Conservation (phyloP, 2,888 invertebrate genomes). For the Cloeon dipterum region DNA sequence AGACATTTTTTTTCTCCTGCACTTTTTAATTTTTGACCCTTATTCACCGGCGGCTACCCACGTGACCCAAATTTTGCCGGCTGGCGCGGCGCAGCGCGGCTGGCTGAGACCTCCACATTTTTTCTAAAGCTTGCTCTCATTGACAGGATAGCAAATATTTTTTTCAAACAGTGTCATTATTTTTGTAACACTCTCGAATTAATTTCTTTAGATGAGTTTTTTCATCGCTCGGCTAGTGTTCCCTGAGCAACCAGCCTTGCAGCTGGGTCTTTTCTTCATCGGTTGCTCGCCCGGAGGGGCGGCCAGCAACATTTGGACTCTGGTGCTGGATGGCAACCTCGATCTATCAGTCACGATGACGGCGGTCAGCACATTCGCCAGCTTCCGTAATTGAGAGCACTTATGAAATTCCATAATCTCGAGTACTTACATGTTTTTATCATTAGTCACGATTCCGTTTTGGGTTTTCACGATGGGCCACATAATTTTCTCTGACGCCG, state of each 20-base stretch:
- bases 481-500: constrained; percentile 41
- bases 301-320: constrained; percentile 90
- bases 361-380: constrained; percentile 62
- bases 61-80: too few species aligned
- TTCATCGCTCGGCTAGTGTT: constrained; percentile 45
- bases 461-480: constrained; percentile 77
- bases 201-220: constrained; percentile 37
- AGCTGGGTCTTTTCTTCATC: constrained; percentile 69
- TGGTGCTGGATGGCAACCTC: constrained; percentile 74
- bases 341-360: constrained; percentile 94
- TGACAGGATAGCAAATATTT: too few species aligned
- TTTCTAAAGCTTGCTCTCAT: too few species aligned
- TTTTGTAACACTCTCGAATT: too few species aligned
- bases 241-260: constrained; percentile 40
- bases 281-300: constrained; percentile 85
- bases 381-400: constrained; percentile 37
- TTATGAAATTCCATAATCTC: too few species aligned
- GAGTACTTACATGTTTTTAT: too few species aligned
- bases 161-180: too few species aligned
- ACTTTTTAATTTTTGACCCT: too few species aligned
- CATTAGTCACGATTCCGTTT: constrained; percentile 59
- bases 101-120: too few species aligned
- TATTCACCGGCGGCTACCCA: too few species aligned
- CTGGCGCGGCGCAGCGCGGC: too few species aligned
- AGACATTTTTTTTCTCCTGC: too few species aligned